Base-by-base conservation (phyloP, 1,140 invertebrate genomes). In the Heliconius himera region DNA sequence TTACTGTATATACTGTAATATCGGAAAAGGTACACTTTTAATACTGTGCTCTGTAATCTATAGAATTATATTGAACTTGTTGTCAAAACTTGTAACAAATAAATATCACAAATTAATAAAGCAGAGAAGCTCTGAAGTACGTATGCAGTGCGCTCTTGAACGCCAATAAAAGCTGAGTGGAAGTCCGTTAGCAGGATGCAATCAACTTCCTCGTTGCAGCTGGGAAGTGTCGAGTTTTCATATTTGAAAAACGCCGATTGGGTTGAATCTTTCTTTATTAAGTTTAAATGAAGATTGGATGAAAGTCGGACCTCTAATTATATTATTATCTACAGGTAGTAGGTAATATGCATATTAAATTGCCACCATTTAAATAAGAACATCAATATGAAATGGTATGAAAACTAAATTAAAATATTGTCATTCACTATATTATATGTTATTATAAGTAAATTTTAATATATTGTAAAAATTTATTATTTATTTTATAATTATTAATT, bases 101-200 rank as follows among this genome's bases (percentile, higher is more conserved):
- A 29, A 66, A 29, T 22, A 66, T 13, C 11, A n/a, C 22, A 66
- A 29, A 66, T 22, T 66, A 46, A 46, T 46, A 66, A 11, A 26
- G 22, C 3, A 5, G 26, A 56, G n/a, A n/a, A 4, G 20, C 9
- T 8, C 8, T 26, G 54, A 56, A 66, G 60, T 26, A 66, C 60
- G 33, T 71, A 71, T 71, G n/a, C 76, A 75, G 73, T 71, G 49
- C 36, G 46, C 74, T 75, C 46, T 78, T n/a, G 49, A 71, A 70
- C 54, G n/a, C 73, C 60, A 60, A 60, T 66, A 78, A 75, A 70
- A 71, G 76, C 78, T 56, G 70, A 70, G 60, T 73, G 51, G 74
- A 80, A 76, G 79, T 73, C 74, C 74, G 79, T 72, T 72, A 46
- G 76, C 79, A 81, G 80, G 80, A 81, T 81, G 76, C 76, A 78